A percentile compares a stretch with the other conserved stretches of the same genome.
phyloP scores from a whole-genome alignment of 1,140 invertebrate genomes.

The Monomorium pharaonis region DNA sequence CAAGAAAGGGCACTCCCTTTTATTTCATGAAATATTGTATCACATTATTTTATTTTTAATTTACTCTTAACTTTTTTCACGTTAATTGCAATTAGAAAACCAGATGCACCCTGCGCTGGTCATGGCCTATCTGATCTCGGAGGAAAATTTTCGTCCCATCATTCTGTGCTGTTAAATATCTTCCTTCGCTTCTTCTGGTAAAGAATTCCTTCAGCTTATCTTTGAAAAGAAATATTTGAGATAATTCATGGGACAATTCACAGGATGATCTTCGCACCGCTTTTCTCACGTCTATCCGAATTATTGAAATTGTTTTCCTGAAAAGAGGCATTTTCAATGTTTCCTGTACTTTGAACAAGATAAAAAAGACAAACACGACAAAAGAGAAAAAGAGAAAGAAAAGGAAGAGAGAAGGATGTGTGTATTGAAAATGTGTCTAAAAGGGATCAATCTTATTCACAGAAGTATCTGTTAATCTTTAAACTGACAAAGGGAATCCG shows the following conservation, averaged over 20 bases:
- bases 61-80: conserved; percentile 38
- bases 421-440: not conserved
- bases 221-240: not conserved
- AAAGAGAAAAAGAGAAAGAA: not conserved
- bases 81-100: not conserved
- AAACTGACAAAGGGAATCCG: not conserved
- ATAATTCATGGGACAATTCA: conserved; percentile 6
- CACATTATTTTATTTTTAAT: conserved; percentile 44
- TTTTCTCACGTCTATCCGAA: conserved; percentile 16
- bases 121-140: not conserved
- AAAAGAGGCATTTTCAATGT: not conserved
- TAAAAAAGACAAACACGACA: not conserved
- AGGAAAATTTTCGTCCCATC: conserved; percentile 29
- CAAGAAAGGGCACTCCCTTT: too few relatives aligned
- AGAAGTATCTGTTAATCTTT: not conserved
- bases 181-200: not conserved
- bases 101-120: not conserved
- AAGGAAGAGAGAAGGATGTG: not conserved
- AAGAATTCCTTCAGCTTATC: conserved; percentile 12
- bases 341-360: not conserved
- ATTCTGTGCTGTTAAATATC: conserved; percentile 6
- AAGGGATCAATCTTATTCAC: not conserved
- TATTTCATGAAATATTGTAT: not conserved
- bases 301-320: not conserved
- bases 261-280: not conserved